Evolutionary conservation across 30 jellyfish, hydroid and myxozoan species (phyloP), one percentile per base, ranked within the genome.

Genomic region (Sanderia malayensis): DNA sequence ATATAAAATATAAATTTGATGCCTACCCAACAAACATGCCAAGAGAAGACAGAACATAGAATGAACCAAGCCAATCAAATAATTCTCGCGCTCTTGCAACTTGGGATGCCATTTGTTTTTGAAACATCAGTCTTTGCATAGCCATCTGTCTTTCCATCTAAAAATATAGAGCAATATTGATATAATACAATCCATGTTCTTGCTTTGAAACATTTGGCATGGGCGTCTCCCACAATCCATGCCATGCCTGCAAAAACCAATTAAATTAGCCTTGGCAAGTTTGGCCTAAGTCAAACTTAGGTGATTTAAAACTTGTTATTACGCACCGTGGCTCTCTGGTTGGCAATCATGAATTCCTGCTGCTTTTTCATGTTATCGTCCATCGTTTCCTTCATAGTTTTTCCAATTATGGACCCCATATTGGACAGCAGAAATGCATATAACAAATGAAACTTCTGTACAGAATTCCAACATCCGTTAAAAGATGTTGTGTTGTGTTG

Each of bases 1-100:
- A n/a, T n/a, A n/a, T n/a, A n/a, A n/a, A n/a, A n/a, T n/a, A 27
- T n/a, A 27, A 34, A 67, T 44, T 52, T 22, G 2, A 34, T 25
- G 61, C 95, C 70, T 60, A 85, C 98, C 96, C 98, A 1, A 62
- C 77, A 58, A 92, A 49, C 75, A 85, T 71, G 23, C 88, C 95
- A 47, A 74, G 41, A 0, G 98, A 71, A 45, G 87, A 80, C 44
- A 94, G 87, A 3, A 67, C 95, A 58, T 92, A 61, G 57, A 92
- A 92, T 2, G 96, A 29, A 15, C 96, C 98, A 18, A 84, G 58
- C 98, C 98, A 92, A 29, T 72, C 85, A 68, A 92, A 84, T 93
- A 84, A 75, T 61, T 92, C 98, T 28, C 98, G 52, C 19, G 92
- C 95, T 19, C 90, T 77, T 20, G 98, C 96, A 10, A 92, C 67